Percentiles rank a stretch among this genome's conserved stretches.
These are phyloP conservation scores for Aphodius granarius DNA, from an alignment of 2,888 invertebrate genomes.

Conservation along the genomic window DNA sequence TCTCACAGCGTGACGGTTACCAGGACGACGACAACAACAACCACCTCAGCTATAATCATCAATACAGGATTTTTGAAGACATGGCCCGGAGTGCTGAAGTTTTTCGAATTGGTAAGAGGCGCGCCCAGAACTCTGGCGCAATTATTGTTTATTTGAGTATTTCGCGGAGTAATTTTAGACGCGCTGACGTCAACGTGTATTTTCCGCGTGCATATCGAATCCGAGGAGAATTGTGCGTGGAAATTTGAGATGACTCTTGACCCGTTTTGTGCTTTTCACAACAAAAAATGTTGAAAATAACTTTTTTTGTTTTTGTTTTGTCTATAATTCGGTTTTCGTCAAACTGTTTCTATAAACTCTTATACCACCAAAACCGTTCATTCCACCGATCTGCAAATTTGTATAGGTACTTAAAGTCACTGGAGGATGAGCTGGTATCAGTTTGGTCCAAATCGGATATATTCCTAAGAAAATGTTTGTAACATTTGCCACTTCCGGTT, in stretches of 20 bases:
- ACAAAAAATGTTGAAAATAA: too few species aligned
- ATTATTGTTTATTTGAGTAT: neutral
- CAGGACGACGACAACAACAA: slow-evolving; percentile 76
- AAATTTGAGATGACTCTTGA: neutral
- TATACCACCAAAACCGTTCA: too few species aligned
- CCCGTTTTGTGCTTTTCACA: neutral
- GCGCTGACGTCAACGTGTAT: slow-evolving; percentile 19
- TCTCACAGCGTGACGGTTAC: slow-evolving; percentile 88
- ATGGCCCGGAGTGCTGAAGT: slow-evolving; percentile 76
- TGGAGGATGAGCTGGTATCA: too few species aligned
- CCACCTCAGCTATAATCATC: slow-evolving; percentile 74
- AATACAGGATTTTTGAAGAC: slow-evolving; percentile 82
- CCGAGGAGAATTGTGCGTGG: neutral
- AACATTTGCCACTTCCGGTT: too few species aligned
- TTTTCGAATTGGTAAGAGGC: slow-evolving; percentile 74
- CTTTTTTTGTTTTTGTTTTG: too few species aligned
- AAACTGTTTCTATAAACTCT: too few species aligned
- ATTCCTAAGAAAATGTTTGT: too few species aligned
- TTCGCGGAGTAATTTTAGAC: slow-evolving; percentile 18
- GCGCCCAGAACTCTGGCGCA: neutral
- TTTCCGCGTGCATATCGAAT: slow-evolving; percentile 1
- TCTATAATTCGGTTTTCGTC: too few species aligned
- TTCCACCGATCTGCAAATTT: too few species aligned
- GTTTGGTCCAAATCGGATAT: too few species aligned
- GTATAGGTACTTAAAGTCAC: too few species aligned